Evolutionary conservation across 1,140 invertebrate genomes (phyloP), one percentile per base, ranked within the genome.

Genomic region (Aphelenchoides avenae): DNA sequence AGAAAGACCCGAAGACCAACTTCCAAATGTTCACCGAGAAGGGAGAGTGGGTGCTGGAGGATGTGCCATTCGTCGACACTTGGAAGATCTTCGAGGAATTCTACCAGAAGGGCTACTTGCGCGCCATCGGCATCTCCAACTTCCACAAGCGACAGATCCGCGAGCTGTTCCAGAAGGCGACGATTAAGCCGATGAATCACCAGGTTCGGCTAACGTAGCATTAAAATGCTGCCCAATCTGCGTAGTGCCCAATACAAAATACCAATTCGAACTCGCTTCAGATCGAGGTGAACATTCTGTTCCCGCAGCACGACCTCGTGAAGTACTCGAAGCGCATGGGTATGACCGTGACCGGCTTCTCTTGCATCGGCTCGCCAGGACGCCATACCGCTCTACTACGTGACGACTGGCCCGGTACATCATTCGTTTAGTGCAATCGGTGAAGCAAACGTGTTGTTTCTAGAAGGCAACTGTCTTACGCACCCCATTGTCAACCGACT

Each of bases 111-210:
- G 79, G 79, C 18, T 60, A 78, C 9, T 60, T 76, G 6, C 77
- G 70, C 49, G 60, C 71, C 9, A 79, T 81, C 52, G 79, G 79
- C 7, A 53, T 82, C 13, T 79, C 77, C 26, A 81, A 81, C 63
- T 79, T 78, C 51, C 86, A 83, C 27, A 75, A 84, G 2, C 76
- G 78, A 20, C 89, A 91, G 79, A 70, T 91, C 0, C 72, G 83
- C 62, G 82, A 88, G 11, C 13, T 64, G 13, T 58, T 42, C 24
- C 50, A 64, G 27, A 24, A 64, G 24, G 61, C 63, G 24, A 37
- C 46, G 37, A 37, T 64, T 9, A 66, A 66, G 30, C 63, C 63
- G 2, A 49, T 55, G n/a, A 64, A 64, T 36, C 26, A 64, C 15
- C 57, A 60, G 22, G 54, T 58, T 20, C 3, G 3, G 22, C n/a